phyloP scores from a whole-genome alignment of 2,797 vertebrate species.

The Mionectes olivaceus region DNA sequence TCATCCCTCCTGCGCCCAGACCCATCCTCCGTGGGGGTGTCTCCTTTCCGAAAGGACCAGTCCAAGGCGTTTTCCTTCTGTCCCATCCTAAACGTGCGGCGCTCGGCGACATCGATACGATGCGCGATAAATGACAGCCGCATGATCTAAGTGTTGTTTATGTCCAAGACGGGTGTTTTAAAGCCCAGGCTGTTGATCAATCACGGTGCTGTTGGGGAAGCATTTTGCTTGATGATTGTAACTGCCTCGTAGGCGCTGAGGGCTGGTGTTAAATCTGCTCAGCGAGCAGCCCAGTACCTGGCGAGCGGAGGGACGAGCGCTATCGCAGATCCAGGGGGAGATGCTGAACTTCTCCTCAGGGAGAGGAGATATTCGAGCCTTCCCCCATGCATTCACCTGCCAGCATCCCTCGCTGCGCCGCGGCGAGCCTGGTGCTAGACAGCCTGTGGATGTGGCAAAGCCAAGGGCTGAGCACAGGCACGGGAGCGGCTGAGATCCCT shows the following conservation, averaged over 20 bases:
- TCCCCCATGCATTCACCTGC: not conserved
- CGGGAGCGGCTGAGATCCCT: not conserved
- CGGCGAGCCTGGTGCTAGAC: not conserved
- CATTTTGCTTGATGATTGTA: constrained; percentile 26
- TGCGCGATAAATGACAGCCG: constrained; percentile 64
- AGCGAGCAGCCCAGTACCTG: not conserved
- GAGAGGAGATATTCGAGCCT: not conserved
- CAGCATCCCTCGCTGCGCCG: not conserved
- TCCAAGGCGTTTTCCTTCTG: not conserved
- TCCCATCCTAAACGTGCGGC: not conserved
- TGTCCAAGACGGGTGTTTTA: constrained; percentile 61
- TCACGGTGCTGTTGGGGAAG: constrained; percentile 58
- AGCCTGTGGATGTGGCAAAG: not conserved
- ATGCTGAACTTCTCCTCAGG: not conserved
- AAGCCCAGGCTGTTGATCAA: constrained; percentile 46
- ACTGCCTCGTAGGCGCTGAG: constrained; percentile 24
- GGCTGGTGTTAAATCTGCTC: not conserved
- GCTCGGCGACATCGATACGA: not conserved
- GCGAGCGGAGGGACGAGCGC: not conserved
- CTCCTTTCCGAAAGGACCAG: not conserved
- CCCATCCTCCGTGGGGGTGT: not conserved
- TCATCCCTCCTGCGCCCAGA: not conserved
- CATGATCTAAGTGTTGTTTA: constrained; percentile 66
- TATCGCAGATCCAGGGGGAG: not conserved
- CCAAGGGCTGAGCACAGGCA: not conserved